Evolutionary conservation across 2,797 vertebrate genomes (phyloP).

Genomic region (Darevskia nairensis): DNA sequence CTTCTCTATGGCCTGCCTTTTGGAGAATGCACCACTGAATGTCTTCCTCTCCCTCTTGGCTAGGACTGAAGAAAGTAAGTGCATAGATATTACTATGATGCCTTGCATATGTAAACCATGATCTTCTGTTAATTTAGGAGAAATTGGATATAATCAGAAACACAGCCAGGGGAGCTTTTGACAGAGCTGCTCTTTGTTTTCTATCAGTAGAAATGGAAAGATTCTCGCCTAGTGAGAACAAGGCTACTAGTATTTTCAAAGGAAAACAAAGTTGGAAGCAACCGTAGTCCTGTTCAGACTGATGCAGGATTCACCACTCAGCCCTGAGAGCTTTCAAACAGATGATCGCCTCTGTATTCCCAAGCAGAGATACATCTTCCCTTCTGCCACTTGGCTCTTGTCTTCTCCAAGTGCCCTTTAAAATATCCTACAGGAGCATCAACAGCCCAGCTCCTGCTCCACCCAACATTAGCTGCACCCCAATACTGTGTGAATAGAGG

Average conservation of each 20-base stretch:
- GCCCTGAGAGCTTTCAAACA: not conserved
- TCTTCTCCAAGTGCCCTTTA: too few relatives aligned
- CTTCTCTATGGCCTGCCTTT: not conserved
- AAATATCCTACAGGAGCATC: too few relatives aligned
- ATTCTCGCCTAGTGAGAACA: not conserved
- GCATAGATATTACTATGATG: not conserved
- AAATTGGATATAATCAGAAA: constrained; percentile 21
- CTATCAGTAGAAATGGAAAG: not conserved
- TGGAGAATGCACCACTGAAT: not conserved
- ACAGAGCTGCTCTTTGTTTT: not conserved
- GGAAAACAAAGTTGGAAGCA: not conserved
- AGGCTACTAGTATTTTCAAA: not conserved
- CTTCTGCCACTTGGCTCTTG: not conserved
- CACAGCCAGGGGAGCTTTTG: not conserved
- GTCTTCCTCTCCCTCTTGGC: not conserved
- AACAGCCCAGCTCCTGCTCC: too few relatives aligned
- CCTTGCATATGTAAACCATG: not conserved
- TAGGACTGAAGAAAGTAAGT: not conserved
- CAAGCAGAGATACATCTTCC: not conserved
- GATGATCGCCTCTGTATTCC: not conserved
- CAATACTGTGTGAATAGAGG: too few relatives aligned
- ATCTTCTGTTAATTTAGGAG: constrained; percentile 1
- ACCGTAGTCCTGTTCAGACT: not conserved
- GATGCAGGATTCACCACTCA: not conserved
- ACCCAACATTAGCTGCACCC: too few relatives aligned